Base-by-base conservation (phyloP, 1,140 invertebrate species). In the Ostrea denselamellosa region DNA sequence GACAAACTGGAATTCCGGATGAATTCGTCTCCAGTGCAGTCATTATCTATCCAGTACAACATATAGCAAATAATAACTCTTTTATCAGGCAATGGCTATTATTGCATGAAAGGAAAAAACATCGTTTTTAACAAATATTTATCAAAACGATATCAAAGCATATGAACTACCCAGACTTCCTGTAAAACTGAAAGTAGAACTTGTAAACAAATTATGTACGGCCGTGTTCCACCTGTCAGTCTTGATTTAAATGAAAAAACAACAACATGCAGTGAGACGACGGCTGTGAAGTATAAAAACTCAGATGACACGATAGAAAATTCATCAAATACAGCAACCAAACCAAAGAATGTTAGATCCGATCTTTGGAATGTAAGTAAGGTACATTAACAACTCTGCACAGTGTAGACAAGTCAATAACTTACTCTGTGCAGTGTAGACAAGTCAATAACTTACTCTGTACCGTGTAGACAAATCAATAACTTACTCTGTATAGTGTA, bases 131-230 rank as follows among this genome's bases (percentile, higher is more conserved):
- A 9, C 10, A 58, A 19, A n/a, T 62, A 14, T 17, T 19, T 62
- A 56, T 19, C 7, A 8, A 62, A n/a, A 62, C 0, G n/a, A n/a
- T n/a, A 10, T 14, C 68, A 77, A 62, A 77, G 68, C 68, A 34
- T 25, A 34, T 2, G 28, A 28, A 14, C 68, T 77, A 77, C 68
- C 22, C 25, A 9, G 68, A 77, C 68, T 77, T 77, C 25, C 68
- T 77, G 68, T 77, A 77, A 77, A 77, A 77, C 22, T 77, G 68
- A 77, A 77, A 77, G 68, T 77, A 77, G 68, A 77, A 28, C 28
- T 77, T 77, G 68, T 77, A 28, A 77, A 28, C 68, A 77, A 28
- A 28, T 8, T 2, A 77, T 77, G 68, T 77, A 14, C 25, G 28
- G 68, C 25, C 68, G 28, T 34, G 68, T 77, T 25, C 68, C 68